Conservation (phyloP, 2,113 vertebrate species). For the Potamarius usumacintae region DNA sequence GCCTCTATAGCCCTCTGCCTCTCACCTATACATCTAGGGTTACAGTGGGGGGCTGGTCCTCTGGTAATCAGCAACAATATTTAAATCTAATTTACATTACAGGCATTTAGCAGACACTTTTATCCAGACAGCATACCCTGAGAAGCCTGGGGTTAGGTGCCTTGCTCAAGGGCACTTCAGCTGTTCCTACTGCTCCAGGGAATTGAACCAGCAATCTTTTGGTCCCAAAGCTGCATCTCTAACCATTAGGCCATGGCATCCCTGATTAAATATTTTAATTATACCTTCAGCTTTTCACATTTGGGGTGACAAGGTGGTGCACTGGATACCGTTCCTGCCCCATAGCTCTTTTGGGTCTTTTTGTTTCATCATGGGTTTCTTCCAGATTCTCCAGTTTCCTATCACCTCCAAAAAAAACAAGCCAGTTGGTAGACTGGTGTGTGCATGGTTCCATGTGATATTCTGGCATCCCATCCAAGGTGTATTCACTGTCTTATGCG, state of each 20-base stretch:
- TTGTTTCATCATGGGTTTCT: neutral
- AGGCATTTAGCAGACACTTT: too few relatives aligned
- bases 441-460: neutral
- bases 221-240: too few relatives aligned
- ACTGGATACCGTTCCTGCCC: neutral
- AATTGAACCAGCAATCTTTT: too few relatives aligned
- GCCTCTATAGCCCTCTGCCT: too few relatives aligned
- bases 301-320: neutral
- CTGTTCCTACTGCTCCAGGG: too few relatives aligned
- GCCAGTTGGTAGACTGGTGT: neutral
- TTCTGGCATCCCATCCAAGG: neutral
- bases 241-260: too few relatives aligned
- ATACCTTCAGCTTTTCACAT: neutral
- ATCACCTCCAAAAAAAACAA: neutral
- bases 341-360: neutral
- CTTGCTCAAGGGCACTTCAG: too few relatives aligned
- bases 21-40: too few relatives aligned
- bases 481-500: neutral
- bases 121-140: too few relatives aligned
- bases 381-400: neutral
- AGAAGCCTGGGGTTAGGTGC: too few relatives aligned
- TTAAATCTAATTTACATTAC: neutral
- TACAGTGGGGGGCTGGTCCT: too few relatives aligned
- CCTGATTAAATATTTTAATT: neutral
- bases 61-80: neutral